A percentile compares a stretch with the other conserved stretches of the same genome.
These are phyloP conservation scores for Aphodius granarius DNA, from an alignment of 2,888 invertebrate species.

Conservation along the genomic window DNA sequence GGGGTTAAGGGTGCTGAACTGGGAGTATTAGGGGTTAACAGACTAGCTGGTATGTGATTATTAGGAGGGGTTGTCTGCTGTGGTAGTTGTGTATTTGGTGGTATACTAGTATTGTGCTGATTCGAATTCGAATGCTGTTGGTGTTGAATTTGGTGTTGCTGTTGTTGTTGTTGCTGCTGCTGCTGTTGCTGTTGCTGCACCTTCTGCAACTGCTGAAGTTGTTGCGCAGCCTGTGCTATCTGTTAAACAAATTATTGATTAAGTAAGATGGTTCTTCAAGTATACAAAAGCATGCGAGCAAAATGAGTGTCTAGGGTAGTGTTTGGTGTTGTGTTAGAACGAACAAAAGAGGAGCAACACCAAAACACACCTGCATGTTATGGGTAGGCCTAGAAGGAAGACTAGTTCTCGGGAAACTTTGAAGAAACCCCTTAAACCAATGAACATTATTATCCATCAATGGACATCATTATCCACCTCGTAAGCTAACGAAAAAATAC, in stretches of 20 bases:
- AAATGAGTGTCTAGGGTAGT: constrained; percentile 32
- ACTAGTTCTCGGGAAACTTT: constrained; percentile 55
- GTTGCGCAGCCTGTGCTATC: constrained; percentile 64
- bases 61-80: constrained; percentile 62
- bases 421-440: constrained; percentile 53
- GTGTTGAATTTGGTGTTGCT: constrained; percentile 63
- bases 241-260: constrained; percentile 55
- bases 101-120: constrained; percentile 50
- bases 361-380: constrained; percentile 55
- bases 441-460: neutral
- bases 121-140: constrained; percentile 50
- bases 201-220: constrained; percentile 64
- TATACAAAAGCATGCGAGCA: constrained; percentile 41
- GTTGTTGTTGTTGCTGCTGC: constrained; percentile 63
- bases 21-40: constrained; percentile 62
- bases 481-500: constrained; percentile 24
- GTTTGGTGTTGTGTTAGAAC: neutral
- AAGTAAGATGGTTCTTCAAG: neutral
- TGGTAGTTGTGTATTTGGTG: constrained; percentile 51
- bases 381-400: constrained; percentile 54
- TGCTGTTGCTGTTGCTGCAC: constrained; percentile 65
- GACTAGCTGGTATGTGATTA: constrained; percentile 55
- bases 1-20: constrained; percentile 59
- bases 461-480: too few species aligned
- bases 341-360: constrained; percentile 15